Percentiles rank a stretch among this genome's conserved stretches.
These are phyloP conservation scores for Puffinus mauretanicus DNA, from an alignment of 2,113 vertebrate species.

Conservation along the genomic window DNA sequence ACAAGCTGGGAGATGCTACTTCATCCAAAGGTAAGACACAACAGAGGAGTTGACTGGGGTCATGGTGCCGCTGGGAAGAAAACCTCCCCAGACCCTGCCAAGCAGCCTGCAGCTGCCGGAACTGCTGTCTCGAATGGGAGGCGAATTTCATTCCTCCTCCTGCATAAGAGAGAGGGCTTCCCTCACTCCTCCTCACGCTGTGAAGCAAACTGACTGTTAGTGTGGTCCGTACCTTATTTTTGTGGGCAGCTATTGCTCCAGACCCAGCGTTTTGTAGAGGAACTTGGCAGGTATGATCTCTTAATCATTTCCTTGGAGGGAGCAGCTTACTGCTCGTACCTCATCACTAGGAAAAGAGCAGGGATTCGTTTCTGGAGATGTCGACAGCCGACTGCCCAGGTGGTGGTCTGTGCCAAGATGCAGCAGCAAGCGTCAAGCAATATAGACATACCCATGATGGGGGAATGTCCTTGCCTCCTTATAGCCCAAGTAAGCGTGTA, in stretches of 20 bases:
- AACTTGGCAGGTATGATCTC: background rate
- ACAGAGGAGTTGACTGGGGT: background rate
- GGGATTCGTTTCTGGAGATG: background rate
- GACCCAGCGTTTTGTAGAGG: background rate
- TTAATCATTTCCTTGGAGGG: background rate
- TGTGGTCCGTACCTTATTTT: background rate
- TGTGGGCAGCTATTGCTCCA: background rate
- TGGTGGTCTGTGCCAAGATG: background rate
- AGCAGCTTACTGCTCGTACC: background rate
- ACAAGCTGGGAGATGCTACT: background rate
- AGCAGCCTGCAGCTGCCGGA: background rate
- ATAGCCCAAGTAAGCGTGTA: background rate
- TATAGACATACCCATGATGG: background rate
- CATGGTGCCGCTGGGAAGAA: background rate
- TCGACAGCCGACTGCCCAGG: fast-evolving
- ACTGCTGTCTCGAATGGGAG: background rate
- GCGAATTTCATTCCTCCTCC: background rate
- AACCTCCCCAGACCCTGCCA: background rate
- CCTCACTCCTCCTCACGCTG: background rate
- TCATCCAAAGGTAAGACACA: background rate
- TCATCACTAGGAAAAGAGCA: background rate
- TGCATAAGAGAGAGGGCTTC: background rate
- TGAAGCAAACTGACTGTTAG: background rate
- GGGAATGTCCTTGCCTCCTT: background rate
- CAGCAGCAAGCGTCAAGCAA: fast-evolving